A percentile compares a stretch with the other conserved stretches of the same genome.
These are phyloP conservation scores for Halyomorpha halys DNA, from an alignment of 1,140 invertebrate genomes.

Conservation along the genomic window DNA sequence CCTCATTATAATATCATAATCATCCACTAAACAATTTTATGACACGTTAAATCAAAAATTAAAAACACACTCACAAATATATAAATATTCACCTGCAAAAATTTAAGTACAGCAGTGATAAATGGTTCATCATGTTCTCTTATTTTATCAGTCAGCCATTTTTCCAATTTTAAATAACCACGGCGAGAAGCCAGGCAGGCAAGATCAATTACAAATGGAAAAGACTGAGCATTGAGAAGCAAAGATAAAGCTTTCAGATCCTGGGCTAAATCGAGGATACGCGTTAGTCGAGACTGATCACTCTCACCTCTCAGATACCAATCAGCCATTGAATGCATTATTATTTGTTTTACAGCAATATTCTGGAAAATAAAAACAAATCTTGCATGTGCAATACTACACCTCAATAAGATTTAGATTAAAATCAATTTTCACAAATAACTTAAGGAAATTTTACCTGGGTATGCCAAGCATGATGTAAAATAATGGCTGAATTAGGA, in stretches of 20 bases:
- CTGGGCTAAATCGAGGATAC: constrained; percentile 94
- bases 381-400: not conserved
- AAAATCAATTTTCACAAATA: too few species aligned
- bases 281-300: constrained; percentile 83
- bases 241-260: constrained; percentile 90
- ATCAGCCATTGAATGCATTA: constrained; percentile 95
- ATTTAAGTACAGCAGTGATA: constrained; percentile 73
- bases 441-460: constrained; percentile 35
- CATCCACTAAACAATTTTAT: too few species aligned
- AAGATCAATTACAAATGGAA: constrained; percentile 94
- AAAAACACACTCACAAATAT: too few species aligned
- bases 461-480: constrained; percentile 88
- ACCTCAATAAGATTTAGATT: too few species aligned
- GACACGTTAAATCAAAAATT: too few species aligned
- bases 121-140: constrained; percentile 86
- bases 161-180: constrained; percentile 96
- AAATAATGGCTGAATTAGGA: constrained; percentile 82
- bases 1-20: too few species aligned
- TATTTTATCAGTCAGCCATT: constrained; percentile 96
- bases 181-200: constrained; percentile 91
- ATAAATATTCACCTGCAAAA: constrained; percentile 40
- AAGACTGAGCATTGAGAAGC: constrained; percentile 84
- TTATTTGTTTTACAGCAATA: constrained; percentile 51
- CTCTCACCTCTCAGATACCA: constrained; percentile 88
- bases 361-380: constrained; percentile 24